Evolutionary conservation across 1,140 invertebrate species (phyloP), one percentile per base, ranked within the genome.

Genomic region (Zaprionus tsacasi): DNA sequence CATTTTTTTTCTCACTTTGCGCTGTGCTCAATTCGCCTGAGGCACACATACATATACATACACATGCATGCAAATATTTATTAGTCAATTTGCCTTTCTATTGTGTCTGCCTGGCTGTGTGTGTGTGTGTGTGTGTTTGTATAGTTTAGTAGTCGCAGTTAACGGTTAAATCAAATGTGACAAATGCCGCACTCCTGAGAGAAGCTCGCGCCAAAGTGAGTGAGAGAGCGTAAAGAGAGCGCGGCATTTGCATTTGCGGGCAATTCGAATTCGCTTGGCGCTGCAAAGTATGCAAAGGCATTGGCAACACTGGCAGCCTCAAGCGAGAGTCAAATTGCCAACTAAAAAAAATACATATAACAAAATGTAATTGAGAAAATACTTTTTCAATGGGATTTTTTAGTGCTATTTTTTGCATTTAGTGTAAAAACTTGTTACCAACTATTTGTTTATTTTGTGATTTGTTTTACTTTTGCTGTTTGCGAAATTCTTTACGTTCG

Each of bases 401-500:
- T 70, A 67, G 57, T 73, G 60, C 54, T 71, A 50, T 64, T 74
- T 57, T 60, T 70, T 87, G 66, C 61, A 38, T 30, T 30, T 43
- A 70, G 66, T 74, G 66, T 74, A 82, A 82, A 87, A 87, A 79
- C 66, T 55, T 73, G 73, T 88, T 88, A 81, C 78, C 75, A 81
- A 89, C 78, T 81, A 85, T 89, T 78, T 78, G 60, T 73, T 70
- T 52, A 43, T 38, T 79, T 79, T 57, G 21, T 78, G 67, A 74
- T 78, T 78, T 73, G 33, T 65, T 61, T 71, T 43, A 6, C 33
- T 68, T 69, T 60, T 71, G 63, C 78, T 71, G 74, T 68, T 80
- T 79, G 85, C 81, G 86, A 90, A 85, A 88, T 90, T 85, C 76
- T 79, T 89, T 89, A 79, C 65, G 67, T 89, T 80, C 33, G 30